Conservation (phyloP, 1,140 invertebrate species). For the Neelides sp. region DNA sequence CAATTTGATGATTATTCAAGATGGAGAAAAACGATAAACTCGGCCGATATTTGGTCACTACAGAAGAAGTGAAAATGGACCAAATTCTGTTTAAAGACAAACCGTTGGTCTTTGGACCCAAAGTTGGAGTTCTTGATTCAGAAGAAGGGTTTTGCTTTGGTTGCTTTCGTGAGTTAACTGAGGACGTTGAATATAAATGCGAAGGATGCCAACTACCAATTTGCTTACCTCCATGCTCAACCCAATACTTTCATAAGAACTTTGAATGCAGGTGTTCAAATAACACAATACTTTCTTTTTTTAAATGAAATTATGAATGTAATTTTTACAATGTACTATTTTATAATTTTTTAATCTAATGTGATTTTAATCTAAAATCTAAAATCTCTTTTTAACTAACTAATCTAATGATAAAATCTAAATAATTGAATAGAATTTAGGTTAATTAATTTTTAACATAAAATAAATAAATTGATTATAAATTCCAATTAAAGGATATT, state of each 20-base stretch:
- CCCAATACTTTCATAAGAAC: constrained; percentile 23
- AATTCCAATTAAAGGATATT: too few relatives aligned
- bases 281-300: too few relatives aligned
- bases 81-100: constrained; percentile 32
- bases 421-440: too few relatives aligned
- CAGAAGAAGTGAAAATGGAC: constrained; percentile 31
- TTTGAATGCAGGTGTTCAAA: constrained; percentile 27
- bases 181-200: neutral
- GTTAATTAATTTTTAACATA: too few relatives aligned
- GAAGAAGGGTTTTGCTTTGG: constrained; percentile 30
- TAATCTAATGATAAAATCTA: too few relatives aligned
- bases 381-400: too few relatives aligned
- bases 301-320: too few relatives aligned
- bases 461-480: too few relatives aligned
- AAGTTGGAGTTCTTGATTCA: constrained; percentile 7
- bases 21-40: constrained; percentile 19
- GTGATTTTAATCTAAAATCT: too few relatives aligned
- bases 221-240: constrained; percentile 16
- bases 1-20: constrained; percentile 9
- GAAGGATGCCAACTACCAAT: constrained; percentile 21
- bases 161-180: constrained; percentile 24
- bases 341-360: too few relatives aligned
- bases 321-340: too few relatives aligned
- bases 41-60: constrained; percentile 30
- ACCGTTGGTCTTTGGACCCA: constrained; percentile 31